phyloP scores from a whole-genome alignment of 2,888 invertebrate species.

The Toxonevra muliebris region DNA sequence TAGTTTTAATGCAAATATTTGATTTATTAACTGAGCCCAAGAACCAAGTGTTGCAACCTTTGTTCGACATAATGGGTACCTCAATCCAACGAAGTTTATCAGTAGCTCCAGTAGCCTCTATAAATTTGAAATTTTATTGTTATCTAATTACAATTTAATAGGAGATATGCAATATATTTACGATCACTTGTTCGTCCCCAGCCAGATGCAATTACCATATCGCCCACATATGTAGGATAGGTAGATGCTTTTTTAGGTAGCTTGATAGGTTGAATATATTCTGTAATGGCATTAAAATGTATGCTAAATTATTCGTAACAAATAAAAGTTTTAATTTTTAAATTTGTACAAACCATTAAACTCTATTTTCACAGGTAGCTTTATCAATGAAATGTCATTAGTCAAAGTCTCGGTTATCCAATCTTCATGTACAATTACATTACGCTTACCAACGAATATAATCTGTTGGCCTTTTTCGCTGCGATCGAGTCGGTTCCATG shows the following conservation, averaged over 20 bases:
- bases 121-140: too few relatives aligned
- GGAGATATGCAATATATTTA: too few relatives aligned
- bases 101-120: slow-evolving; percentile 34
- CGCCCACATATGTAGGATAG: slow-evolving; percentile 43
- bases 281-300: too few relatives aligned
- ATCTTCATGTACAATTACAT: slow-evolving; percentile 42
- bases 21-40: slow-evolving; percentile 25
- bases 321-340: too few relatives aligned
- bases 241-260: slow-evolving; percentile 42
- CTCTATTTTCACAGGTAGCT: slow-evolving; percentile 40
- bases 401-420: slow-evolving; percentile 37
- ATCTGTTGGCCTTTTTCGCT: slow-evolving; percentile 42
- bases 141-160: too few relatives aligned
- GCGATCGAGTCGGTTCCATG: slow-evolving; percentile 42
- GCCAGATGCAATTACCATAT: slow-evolving; percentile 45
- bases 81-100: slow-evolving; percentile 30
- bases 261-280: slow-evolving; percentile 42
- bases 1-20: slow-evolving; percentile 49
- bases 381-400: slow-evolving; percentile 55
- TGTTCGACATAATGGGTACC: slow-evolving; percentile 38
- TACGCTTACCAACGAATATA: slow-evolving; percentile 41
- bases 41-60: slow-evolving; percentile 33
- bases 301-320: too few relatives aligned
- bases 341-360: slow-evolving; percentile 41
- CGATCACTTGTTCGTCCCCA: slow-evolving; percentile 47